Evolutionary conservation across 23 tunicate species (phyloP).

Genomic region (Halocynthia roretzi): DNA sequence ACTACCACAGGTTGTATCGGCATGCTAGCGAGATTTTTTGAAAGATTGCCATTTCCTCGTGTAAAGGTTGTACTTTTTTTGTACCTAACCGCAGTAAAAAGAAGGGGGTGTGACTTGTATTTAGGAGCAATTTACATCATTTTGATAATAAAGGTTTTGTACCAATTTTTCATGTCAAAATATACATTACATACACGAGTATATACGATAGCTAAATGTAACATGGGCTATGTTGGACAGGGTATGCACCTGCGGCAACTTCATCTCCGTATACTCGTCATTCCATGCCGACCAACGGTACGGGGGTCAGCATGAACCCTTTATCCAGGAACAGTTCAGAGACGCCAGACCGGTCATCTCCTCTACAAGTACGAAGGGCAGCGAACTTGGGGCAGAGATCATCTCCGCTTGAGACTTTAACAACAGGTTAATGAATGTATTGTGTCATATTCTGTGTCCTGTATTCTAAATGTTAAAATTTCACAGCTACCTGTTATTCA

Average conservation of each 20-base stretch:
- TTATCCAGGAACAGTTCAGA: neutral
- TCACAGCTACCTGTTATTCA: neutral
- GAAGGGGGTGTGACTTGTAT: too few relatives aligned
- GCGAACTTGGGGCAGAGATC: slow-evolving; percentile 33
- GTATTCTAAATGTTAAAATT: neutral
- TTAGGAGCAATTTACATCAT: too few relatives aligned
- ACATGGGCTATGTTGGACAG: neutral
- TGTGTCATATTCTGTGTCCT: neutral
- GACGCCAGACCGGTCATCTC: slow-evolving; percentile 68
- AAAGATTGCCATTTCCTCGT: too few relatives aligned
- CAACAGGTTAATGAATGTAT: slow-evolving; percentile 17
- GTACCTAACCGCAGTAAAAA: too few relatives aligned
- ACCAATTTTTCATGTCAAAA: too few relatives aligned
- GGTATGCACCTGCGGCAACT: slow-evolving; percentile 22
- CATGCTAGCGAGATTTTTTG: too few relatives aligned
- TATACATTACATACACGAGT: too few relatives aligned
- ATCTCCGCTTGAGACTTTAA: slow-evolving; percentile 27
- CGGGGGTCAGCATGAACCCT: slow-evolving; percentile 1
- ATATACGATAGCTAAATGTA: neutral
- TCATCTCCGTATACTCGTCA: slow-evolving; percentile 54
- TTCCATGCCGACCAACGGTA: slow-evolving; percentile 37
- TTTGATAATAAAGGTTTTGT: too few relatives aligned
- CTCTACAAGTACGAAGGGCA: slow-evolving; percentile 51
- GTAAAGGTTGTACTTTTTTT: too few relatives aligned
- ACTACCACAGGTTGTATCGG: too few relatives aligned